A percentile compares a stretch with the other conserved stretches of the same genome.
phyloP scores from a whole-genome alignment of 2,797 vertebrate species.

The Hafferia zeledoni region DNA sequence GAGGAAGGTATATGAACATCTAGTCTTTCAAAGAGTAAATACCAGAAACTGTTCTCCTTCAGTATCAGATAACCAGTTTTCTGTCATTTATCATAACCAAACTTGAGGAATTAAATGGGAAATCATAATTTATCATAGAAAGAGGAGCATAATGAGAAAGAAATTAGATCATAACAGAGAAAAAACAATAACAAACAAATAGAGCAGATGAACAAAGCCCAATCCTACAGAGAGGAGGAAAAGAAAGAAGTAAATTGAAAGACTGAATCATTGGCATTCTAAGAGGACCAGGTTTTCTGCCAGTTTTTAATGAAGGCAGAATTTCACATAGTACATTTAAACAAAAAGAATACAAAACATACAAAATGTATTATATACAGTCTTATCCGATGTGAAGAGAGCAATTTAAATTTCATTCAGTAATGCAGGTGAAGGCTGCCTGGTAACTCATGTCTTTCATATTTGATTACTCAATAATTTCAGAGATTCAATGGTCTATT shows the following conservation, averaged over 20 bases:
- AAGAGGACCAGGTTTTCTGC: neutral
- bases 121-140: neutral
- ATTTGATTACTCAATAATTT: neutral
- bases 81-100: neutral
- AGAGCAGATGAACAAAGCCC: neutral
- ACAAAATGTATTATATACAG: neutral
- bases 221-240: neutral
- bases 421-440: neutral
- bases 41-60: neutral
- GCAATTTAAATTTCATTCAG: neutral
- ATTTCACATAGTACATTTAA: neutral
- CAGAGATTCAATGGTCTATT: neutral
- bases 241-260: neutral
- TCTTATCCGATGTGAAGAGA: neutral
- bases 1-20: neutral
- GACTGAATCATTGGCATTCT: neutral
- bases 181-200: neutral
- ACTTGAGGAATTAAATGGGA: neutral
- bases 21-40: neutral
- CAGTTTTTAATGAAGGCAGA: neutral
- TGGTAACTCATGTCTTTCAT: neutral
- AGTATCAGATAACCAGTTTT: neutral
- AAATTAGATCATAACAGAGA: neutral
- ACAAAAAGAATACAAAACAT: neutral
- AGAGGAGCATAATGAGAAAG: neutral